Percentiles rank a stretch among this genome's conserved stretches.
Conservation (phyloP, 2,888 invertebrate species). For the Pammene fasciana region DNA sequence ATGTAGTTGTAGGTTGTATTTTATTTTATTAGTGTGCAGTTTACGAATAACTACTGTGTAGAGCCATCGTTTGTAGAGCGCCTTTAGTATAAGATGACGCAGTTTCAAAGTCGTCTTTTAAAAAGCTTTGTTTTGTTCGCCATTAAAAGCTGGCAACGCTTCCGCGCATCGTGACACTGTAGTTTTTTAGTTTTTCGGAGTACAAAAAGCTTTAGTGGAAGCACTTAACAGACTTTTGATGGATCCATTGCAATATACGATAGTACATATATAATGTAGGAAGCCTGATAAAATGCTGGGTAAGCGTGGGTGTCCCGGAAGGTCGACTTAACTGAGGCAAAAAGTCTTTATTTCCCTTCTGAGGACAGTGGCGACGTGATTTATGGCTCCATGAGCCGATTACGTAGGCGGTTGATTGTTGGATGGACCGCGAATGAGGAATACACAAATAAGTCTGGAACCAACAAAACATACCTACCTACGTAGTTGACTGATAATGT, state of each 20-base stretch:
- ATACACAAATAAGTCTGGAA: conserved; percentile 26
- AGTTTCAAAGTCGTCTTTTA: background rate
- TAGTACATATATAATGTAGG: conserved; percentile 10
- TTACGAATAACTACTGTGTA: background rate
- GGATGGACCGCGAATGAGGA: conserved; percentile 30
- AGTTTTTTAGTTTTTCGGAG: conserved; percentile 22
- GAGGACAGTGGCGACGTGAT: conserved; percentile 32
- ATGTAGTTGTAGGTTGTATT: background rate
- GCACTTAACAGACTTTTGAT: conserved; percentile 33
- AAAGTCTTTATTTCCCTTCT: conserved; percentile 34
- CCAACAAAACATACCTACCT: background rate
- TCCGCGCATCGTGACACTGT: conserved; percentile 33
- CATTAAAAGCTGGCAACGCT: conserved; percentile 28
- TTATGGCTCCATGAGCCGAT: conserved; percentile 32
- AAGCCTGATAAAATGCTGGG: conserved; percentile 37
- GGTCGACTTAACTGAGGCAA: conserved; percentile 22
- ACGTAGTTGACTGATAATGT: conserved; percentile 6
- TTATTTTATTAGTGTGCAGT: background rate
- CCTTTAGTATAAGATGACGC: conserved; percentile 10
- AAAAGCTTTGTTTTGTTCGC: conserved; percentile 22
- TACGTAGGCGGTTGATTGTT: conserved; percentile 39
- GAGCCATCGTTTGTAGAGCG: background rate
- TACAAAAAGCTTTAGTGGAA: conserved; percentile 27
- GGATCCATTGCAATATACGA: conserved; percentile 16
- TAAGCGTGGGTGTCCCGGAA: conserved; percentile 30